Conservation (phyloP, 2,797 vertebrate species). For the Kryptopterus vitreolus region DNA sequence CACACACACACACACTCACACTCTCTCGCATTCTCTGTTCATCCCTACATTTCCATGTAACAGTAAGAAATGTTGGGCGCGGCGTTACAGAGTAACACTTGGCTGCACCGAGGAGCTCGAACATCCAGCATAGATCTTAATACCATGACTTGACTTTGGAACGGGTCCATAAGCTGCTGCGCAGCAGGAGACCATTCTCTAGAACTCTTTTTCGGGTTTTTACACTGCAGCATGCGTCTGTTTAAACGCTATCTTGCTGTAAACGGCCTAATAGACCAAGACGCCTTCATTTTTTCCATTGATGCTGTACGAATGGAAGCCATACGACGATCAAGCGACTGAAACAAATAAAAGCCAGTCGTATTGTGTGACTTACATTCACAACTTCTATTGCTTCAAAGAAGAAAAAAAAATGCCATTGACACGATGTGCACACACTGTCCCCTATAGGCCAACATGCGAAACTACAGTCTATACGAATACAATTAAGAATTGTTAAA, state of each 20-base stretch:
- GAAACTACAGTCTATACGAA: too few relatives aligned
- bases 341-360: neutral
- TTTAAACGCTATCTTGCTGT: neutral
- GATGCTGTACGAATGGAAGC: neutral
- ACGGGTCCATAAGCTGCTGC: neutral
- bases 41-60: neutral
- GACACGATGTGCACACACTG: too few relatives aligned
- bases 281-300: neutral
- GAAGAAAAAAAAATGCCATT: too few relatives aligned
- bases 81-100: neutral
- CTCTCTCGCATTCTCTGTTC: too few relatives aligned
- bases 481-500: too few relatives aligned
- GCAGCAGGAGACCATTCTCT: neutral
- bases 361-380: neutral
- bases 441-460: too few relatives aligned
- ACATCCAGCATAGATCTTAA: neutral
- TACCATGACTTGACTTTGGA: neutral
- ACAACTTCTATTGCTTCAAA: neutral
- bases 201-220: neutral
- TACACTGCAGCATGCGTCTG: neutral
- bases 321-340: neutral
- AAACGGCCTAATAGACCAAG: neutral
- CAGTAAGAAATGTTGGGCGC: neutral
- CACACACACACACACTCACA: neutral
- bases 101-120: neutral